Evolutionary conservation across 2,888 invertebrate genomes (phyloP).

Genomic region (Nezara viridula): DNA sequence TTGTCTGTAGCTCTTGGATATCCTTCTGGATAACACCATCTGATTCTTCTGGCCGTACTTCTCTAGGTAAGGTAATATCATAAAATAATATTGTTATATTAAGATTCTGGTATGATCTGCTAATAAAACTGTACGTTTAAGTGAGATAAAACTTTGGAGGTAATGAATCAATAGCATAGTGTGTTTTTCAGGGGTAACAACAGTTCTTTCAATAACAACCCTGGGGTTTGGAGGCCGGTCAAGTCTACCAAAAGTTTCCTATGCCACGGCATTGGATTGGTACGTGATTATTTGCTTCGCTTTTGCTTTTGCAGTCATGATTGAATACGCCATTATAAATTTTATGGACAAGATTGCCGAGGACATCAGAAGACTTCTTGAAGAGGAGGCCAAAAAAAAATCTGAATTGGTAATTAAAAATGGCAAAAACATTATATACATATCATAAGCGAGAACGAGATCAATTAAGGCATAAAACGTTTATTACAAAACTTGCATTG

Average conservation of each 20-base stretch:
- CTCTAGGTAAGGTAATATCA: conserved; percentile 71
- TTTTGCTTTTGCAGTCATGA: conserved; percentile 75
- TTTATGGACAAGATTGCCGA: conserved; percentile 72
- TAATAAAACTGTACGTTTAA: too few relatives aligned
- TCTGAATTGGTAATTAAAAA: background rate
- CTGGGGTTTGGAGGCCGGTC: conserved; percentile 76
- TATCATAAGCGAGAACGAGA: background rate
- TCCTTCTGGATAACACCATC: conserved; percentile 78
- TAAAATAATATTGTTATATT: background rate
- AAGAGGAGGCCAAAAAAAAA: conserved; percentile 62
- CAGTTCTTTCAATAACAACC: conserved; percentile 76
- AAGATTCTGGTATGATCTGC: background rate
- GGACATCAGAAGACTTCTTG: conserved; percentile 67
- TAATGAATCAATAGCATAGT: background rate
- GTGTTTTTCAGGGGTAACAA: conserved; percentile 72
- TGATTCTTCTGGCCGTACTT: conserved; percentile 76
- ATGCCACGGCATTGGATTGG: conserved; percentile 76
- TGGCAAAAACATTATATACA: background rate
- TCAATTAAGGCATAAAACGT: too few relatives aligned
- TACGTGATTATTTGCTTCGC: conserved; percentile 76
- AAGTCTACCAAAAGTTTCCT: conserved; percentile 74
- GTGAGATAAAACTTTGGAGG: too few relatives aligned
- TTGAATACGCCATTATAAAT: conserved; percentile 76
- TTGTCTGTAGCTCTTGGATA: conserved; percentile 77
- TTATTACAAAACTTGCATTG: too few relatives aligned